Percentiles rank a stretch among this genome's conserved stretches.
These are phyloP conservation scores for Phallusia fumigata DNA, from an alignment of 23 tunicate genomes.

Conservation along the genomic window DNA sequence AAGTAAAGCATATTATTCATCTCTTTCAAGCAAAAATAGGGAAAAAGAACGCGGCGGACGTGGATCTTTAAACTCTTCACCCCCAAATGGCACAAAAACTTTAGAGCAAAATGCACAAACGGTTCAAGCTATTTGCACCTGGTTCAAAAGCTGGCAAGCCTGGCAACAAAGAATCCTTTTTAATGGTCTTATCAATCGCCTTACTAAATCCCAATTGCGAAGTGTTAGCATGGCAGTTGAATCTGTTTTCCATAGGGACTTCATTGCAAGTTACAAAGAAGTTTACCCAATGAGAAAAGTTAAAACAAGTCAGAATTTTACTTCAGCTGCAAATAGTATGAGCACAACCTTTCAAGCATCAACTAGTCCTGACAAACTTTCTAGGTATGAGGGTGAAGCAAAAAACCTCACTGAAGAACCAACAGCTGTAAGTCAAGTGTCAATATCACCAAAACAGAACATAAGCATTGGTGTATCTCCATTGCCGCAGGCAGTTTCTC, in stretches of 20 bases:
- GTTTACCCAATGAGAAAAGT: slow-evolving; percentile 61
- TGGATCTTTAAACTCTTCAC: background rate
- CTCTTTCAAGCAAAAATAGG: background rate
- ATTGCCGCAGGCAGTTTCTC: background rate
- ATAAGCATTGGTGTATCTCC: background rate
- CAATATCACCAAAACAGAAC: background rate
- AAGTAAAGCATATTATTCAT: background rate
- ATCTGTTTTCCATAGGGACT: slow-evolving; percentile 80
- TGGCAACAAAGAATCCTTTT: slow-evolving; percentile 65
- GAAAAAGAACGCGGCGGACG: background rate
- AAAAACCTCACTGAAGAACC: too few species aligned
- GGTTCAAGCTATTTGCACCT: slow-evolving; percentile 44
- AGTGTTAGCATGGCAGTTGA: slow-evolving; percentile 56
- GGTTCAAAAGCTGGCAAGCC: slow-evolving; percentile 74
- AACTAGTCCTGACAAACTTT: slow-evolving; percentile 3
- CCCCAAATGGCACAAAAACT: background rate
- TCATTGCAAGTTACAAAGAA: slow-evolving; percentile 32
- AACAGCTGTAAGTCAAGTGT: background rate
- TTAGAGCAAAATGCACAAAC: background rate
- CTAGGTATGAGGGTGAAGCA: background rate
- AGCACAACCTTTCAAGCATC: too few species aligned
- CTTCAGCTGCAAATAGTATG: background rate
- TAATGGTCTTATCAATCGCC: slow-evolving; percentile 52
- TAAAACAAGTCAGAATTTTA: background rate
- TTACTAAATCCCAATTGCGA: slow-evolving; percentile 47